Evolutionary conservation across 2,797 vertebrate species (phyloP), one percentile per base, ranked within the genome.

Genomic region (Tragopan temminckii): DNA sequence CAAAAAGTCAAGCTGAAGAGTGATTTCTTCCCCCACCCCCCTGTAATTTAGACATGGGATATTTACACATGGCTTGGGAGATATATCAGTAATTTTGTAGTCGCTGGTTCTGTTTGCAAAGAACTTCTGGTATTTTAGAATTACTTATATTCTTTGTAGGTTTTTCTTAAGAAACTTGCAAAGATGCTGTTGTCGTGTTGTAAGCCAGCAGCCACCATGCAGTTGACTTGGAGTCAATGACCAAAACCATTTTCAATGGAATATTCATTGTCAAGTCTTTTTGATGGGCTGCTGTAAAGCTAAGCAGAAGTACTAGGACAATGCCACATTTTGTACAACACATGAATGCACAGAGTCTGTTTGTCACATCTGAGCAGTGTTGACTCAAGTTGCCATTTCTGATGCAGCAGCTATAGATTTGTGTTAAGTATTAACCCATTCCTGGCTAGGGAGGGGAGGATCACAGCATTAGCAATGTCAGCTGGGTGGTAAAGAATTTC

Each of bases 401-500:
- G 33, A 40, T 40, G 24, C 20, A 38, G 36, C 63, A 88, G 16
- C 3, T 74, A 38, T 8, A 81, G 13, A 82, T 31, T 7, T 64
- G 14, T 0, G 1, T 23, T 45, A 84, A 90, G 90, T 74, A 66
- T 52, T 29, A 78, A 94, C 62, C n/a, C 1, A 0, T 50, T 50
- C 19, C 57, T 77, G 1, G 1, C 11, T 48, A 40, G 63, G 9
- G 20, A 67, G 40, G 69, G 29, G 9, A 80, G 43, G 88, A 77
- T 67, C 52, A 84, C 27, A 86, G 5, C 40, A 63, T 88, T 68
- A 93, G 16, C 36, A 86, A 76, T 57, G 61, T 71, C 50, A 90
- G 23, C 33, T 40, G 57, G 33, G 7, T 25, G 36, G n/a, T 77
- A 53, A 81, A 52, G 70, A 93, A 93, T 94, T 94, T 80, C 57